Base-by-base conservation (phyloP, 2,888 invertebrate species). In the Laothoe populi region DNA sequence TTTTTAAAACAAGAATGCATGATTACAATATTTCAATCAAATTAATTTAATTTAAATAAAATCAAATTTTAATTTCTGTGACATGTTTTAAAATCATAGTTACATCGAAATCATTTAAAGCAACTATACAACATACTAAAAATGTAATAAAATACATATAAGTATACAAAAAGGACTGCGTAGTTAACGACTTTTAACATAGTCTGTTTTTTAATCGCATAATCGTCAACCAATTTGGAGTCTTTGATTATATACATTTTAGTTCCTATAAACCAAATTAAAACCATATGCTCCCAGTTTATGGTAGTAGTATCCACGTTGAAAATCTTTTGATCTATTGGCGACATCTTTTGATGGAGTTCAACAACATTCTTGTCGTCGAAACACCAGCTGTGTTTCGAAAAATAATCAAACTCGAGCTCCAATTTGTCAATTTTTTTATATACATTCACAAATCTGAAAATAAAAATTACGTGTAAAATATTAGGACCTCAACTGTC, bases 401-500 rank as follows among this genome's bases (percentile, higher is more conserved):
- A 62, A 48, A 73, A 79, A 45, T 63, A 65, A 0, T 63, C 26
- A 4, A 67, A 23, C 0, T 65, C 60, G 0, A 59, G 10, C 0
- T 66, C 62, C 44, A 78, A 57, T 16, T 71, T 73, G 40, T 67
- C 67, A 0, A 71, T 64, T 53, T 65, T 73, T 0, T 66, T 68
- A 61, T 82, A 82, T 5, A 74, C 65, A 42, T 74, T 66, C 0
- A 75, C 65, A 7, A 81, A 65, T 21, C 78, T 78, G 71, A 26
- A 64, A 69, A 19, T 10, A 49, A 49, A 26, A n/a, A n/a, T n/a
- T n/a, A n/a, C n/a, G n/a, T n/a, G n/a, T n/a, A n/a, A n/a, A n/a
- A n/a, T n/a, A n/a, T n/a, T n/a, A n/a, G n/a, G n/a, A n/a, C n/a
- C n/a, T n/a, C n/a, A n/a, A n/a, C n/a, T n/a, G n/a, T n/a, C n/a